Percentiles rank a stretch among this genome's conserved stretches.
These are phyloP conservation scores for Megalopta genalis DNA, from an alignment of 1,140 invertebrate species.

Conservation along the genomic window DNA sequence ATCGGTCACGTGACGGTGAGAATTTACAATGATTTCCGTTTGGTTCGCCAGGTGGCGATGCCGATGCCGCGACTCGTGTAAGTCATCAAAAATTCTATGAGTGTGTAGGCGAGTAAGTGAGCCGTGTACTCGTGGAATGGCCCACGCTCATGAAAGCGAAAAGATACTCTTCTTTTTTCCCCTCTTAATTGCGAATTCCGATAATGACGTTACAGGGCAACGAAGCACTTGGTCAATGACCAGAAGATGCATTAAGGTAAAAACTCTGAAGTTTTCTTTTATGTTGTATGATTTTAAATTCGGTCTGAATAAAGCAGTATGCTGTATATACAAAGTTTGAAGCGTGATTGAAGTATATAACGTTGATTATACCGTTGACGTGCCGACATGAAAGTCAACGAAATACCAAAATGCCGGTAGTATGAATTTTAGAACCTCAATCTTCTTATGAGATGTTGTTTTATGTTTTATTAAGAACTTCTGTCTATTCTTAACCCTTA, in stretches of 20 bases:
- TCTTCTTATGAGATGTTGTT: background rate
- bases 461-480: too few relatives aligned
- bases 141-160: constrained; percentile 16
- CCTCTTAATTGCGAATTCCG: constrained; percentile 7
- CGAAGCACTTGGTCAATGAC: background rate
- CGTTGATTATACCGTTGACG: background rate
- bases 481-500: too few relatives aligned
- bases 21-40: constrained; percentile 17
- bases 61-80: background rate
- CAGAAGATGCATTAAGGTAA: background rate
- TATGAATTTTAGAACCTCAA: background rate
- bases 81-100: constrained; percentile 38
- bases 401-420: background rate
- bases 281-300: background rate
- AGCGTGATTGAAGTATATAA: background rate
- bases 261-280: background rate
- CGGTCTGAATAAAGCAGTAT: background rate
- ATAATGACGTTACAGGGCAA: constrained; percentile 6
- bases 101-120: constrained; percentile 2
- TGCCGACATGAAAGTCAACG: background rate
- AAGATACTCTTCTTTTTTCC: background rate
- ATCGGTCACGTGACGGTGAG: constrained; percentile 49
- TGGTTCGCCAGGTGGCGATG: constrained; percentile 24
- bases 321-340: background rate
- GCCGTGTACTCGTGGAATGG: background rate